phyloP scores from a whole-genome alignment of 23 tunicate genomes.

The Clavelina lepadiformis region DNA sequence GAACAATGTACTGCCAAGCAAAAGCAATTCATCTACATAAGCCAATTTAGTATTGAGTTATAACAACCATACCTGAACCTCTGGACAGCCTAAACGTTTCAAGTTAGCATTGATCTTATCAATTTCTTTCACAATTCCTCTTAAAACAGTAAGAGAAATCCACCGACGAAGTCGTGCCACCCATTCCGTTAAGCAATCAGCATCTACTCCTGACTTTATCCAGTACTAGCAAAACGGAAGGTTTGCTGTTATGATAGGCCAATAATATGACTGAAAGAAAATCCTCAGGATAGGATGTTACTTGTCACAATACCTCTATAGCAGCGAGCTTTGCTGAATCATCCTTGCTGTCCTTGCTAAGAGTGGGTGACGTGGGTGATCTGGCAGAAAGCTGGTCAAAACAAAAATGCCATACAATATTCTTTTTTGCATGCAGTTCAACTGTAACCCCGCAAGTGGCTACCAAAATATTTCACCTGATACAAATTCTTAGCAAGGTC shows the following conservation, averaged over 20 bases:
- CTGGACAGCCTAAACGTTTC: constrained; percentile 46
- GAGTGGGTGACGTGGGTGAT: constrained; percentile 57
- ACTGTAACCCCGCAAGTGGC: not conserved
- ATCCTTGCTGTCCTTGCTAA: constrained; percentile 43
- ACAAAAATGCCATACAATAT: not conserved
- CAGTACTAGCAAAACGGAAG: constrained; percentile 40
- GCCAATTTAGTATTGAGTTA: not conserved
- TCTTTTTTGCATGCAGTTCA: not conserved
- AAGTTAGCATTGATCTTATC: constrained; percentile 34
- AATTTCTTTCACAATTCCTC: constrained; percentile 57
- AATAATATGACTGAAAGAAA: not conserved
- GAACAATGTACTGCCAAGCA: no score
- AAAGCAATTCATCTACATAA: not conserved
- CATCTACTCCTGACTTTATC: constrained; percentile 23
- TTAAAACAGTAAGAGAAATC: constrained; percentile 39
- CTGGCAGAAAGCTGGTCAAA: constrained; percentile 30
- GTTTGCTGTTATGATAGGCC: no score
- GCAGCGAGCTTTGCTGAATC: constrained; percentile 42
- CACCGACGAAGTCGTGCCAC: constrained; percentile 53
- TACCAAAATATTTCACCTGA: not conserved
- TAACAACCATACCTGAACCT: constrained; percentile 31
- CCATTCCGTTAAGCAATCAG: constrained; percentile 21
- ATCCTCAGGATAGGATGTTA: not conserved
- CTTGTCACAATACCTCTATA: constrained; percentile 15
- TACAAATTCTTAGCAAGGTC: not conserved